Evolutionary conservation across 2,797 vertebrate species (phyloP).

Genomic region (Scomberomorus guttatus): DNA sequence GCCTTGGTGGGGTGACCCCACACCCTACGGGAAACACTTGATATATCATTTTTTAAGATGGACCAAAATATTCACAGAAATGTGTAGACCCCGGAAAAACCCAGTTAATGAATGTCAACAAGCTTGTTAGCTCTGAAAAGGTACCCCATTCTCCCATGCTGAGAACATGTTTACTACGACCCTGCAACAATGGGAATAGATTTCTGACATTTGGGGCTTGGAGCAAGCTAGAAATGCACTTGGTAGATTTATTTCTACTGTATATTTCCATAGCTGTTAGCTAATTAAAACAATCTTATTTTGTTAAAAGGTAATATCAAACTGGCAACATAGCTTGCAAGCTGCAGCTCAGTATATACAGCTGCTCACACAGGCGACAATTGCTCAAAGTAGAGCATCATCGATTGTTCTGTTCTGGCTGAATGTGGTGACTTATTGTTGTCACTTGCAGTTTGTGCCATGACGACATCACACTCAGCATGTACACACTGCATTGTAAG

Average conservation of each 20-base stretch:
- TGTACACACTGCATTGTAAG: neutral
- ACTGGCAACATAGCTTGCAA: neutral
- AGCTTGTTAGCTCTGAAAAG: constrained; percentile 27
- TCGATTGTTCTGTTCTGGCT: neutral
- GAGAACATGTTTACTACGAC: constrained; percentile 25
- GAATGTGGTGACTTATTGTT: neutral
- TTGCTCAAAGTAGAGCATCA: neutral
- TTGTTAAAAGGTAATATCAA: neutral
- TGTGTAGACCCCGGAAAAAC: too few relatives aligned
- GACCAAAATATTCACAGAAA: too few relatives aligned
- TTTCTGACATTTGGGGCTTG: constrained; percentile 14
- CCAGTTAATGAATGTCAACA: too few relatives aligned
- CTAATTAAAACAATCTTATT: constrained; percentile 8
- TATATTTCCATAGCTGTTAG: constrained; percentile 11
- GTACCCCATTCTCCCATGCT: constrained; percentile 38
- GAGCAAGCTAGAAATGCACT: constrained; percentile 21
- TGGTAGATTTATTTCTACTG: constrained; percentile 13
- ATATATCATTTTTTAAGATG: too few relatives aligned
- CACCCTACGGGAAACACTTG: too few relatives aligned
- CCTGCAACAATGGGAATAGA: constrained; percentile 10
- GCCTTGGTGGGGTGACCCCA: too few relatives aligned
- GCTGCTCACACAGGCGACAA: neutral
- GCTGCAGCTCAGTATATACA: constrained; percentile 9
- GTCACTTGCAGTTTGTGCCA: neutral
- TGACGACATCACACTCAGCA: neutral